A percentile compares a stretch with the other conserved stretches of the same genome.
Evolutionary conservation across 2,797 vertebrate genomes (phyloP).

Genomic region (Xerus rutilus): DNA sequence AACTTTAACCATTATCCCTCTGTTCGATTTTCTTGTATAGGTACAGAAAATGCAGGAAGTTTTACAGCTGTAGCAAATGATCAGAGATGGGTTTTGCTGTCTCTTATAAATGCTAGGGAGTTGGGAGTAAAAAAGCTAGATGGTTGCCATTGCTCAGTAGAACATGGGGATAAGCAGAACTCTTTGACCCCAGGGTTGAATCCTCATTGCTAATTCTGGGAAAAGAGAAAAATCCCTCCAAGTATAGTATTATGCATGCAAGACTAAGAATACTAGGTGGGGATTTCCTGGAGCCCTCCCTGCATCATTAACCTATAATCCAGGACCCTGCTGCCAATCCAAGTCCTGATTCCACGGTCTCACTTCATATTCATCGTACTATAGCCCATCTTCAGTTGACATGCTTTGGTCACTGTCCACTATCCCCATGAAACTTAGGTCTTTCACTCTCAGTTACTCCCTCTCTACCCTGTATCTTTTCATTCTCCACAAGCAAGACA

Average conservation of each 20-base stretch:
- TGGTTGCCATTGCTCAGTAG: not conserved
- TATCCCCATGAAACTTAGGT: not conserved
- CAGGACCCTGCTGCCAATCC: not conserved
- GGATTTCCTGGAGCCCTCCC: not conserved
- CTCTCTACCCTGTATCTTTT: not conserved
- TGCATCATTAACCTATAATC: not conserved
- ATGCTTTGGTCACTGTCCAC: not conserved
- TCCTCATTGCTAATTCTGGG: not conserved
- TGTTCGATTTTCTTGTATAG: not conserved
- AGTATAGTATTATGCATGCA: not conserved
- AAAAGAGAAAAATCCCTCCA: not conserved
- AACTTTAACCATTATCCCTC: not conserved
- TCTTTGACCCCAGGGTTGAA: not conserved
- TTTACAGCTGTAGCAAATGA: not conserved
- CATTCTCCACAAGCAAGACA: not conserved
- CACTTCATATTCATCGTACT: not conserved
- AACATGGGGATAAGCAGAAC: not conserved
- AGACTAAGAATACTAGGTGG: not conserved
- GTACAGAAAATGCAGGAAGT: not conserved
- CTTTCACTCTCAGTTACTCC: not conserved
- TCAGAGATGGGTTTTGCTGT: not conserved
- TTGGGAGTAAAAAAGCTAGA: not conserved
- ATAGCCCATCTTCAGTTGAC: not conserved
- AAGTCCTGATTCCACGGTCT: not conserved
- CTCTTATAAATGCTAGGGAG: not conserved